Conservation (phyloP, 2,888 invertebrate species). For the Nesidiocoris tenuis region DNA sequence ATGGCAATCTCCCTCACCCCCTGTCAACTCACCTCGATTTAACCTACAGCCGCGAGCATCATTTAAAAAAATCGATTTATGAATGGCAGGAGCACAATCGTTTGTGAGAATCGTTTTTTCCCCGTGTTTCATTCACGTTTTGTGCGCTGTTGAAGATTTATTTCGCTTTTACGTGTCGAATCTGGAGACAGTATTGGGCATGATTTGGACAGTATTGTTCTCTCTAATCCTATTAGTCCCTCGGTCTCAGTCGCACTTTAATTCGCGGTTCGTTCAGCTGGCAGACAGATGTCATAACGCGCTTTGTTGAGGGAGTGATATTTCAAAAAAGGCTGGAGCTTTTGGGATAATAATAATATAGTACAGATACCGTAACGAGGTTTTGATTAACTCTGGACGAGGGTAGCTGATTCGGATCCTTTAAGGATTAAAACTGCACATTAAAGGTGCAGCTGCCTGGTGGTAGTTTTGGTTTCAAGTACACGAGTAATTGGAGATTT, state of each 20-base stretch:
- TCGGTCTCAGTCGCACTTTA: background rate
- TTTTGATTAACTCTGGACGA: background rate
- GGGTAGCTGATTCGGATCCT: too few species aligned
- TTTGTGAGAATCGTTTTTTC: constrained; percentile 35
- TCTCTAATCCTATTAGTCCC: constrained; percentile 28
- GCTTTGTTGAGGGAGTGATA: background rate
- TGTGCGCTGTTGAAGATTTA: constrained; percentile 3
- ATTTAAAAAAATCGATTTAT: constrained; percentile 17
- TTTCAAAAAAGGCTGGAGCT: background rate
- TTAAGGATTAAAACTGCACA: too few species aligned
- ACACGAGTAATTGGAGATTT: too few species aligned
- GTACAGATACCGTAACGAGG: background rate
- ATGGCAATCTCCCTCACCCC: constrained; percentile 10
- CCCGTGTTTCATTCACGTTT: background rate
- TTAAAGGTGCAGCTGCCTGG: too few species aligned
- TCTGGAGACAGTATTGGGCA: background rate
- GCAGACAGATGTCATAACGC: background rate
- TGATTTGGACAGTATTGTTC: constrained; percentile 30
- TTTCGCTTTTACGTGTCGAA: constrained; percentile 16
- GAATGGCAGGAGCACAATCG: constrained; percentile 30
- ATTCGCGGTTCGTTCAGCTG: constrained; percentile 7
- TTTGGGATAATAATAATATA: background rate
- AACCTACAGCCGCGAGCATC: constrained; percentile 19
- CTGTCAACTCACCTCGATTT: constrained; percentile 14
- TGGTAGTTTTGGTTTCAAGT: too few species aligned